Evolutionary conservation across 1,140 invertebrate species (phyloP).

Genomic region (Akabosia matsudoensis): DNA sequence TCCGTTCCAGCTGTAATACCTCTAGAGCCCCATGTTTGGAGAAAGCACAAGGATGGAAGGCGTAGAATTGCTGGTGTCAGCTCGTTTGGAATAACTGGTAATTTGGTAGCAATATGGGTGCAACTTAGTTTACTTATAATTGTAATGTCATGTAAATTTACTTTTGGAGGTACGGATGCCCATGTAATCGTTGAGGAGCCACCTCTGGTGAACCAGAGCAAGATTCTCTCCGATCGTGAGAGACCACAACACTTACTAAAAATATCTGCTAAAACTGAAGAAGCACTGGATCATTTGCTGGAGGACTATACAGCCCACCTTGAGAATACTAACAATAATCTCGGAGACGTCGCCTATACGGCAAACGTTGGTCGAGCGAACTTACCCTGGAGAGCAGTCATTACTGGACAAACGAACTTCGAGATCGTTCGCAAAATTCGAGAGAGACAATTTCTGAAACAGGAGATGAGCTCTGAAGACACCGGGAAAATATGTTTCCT

Average conservation of each 20-base stretch:
- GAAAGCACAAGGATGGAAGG: not conserved
- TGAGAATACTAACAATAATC: not conserved
- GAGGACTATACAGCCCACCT: slow-evolving; percentile 17
- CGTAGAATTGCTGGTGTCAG: slow-evolving; percentile 14
- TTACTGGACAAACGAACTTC: slow-evolving; percentile 24
- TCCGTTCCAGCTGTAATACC: not conserved
- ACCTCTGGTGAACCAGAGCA: not conserved
- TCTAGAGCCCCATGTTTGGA: not conserved
- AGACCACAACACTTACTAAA: not conserved
- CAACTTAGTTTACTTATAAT: no score
- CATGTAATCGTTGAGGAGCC: slow-evolving; percentile 37
- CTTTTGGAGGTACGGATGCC: slow-evolving; percentile 35
- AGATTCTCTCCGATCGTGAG: not conserved
- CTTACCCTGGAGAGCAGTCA: slow-evolving; percentile 25
- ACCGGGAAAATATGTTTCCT: slow-evolving; percentile 30
- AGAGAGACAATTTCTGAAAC: slow-evolving; percentile 17
- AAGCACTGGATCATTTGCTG: slow-evolving; percentile 23
- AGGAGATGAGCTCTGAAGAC: not conserved
- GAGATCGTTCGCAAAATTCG: slow-evolving; percentile 8
- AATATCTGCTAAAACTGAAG: slow-evolving; percentile 20
- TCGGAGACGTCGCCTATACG: not conserved
- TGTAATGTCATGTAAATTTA: no score
- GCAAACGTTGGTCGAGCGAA: slow-evolving; percentile 37
- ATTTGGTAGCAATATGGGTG: no score
- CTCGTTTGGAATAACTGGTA: slow-evolving; percentile 40